phyloP scores from a whole-genome alignment of 1,140 invertebrate species.

The Trichoplusia ni region DNA sequence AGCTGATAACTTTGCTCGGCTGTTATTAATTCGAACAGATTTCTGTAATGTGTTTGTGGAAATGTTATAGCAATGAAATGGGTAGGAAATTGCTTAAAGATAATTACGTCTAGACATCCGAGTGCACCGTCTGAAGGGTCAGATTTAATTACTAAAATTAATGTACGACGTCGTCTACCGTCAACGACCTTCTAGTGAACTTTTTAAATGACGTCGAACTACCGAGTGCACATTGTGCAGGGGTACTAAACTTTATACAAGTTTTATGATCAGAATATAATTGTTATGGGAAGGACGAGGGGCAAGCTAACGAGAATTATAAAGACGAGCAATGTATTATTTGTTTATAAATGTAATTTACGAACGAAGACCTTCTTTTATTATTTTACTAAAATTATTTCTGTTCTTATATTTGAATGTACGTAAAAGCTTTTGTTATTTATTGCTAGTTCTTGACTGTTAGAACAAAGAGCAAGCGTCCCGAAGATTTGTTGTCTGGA shows the following conservation, averaged over 20 bases:
- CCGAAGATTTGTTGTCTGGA: constrained; percentile 9
- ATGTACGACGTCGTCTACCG: neutral
- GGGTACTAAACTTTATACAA: neutral
- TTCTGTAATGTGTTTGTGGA: neutral
- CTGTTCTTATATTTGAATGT: too few relatives aligned
- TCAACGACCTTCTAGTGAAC: neutral
- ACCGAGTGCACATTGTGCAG: neutral
- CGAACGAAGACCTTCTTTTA: too few relatives aligned
- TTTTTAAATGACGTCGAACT: neutral
- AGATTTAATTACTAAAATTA: constrained; percentile 26
- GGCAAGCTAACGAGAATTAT: neutral
- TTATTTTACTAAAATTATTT: too few relatives aligned
- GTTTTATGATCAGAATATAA: neutral
- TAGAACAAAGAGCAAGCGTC: neutral
- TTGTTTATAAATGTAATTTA: too few relatives aligned
- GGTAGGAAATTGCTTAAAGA: constrained; percentile 13
- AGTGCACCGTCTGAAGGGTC: constrained; percentile 1
- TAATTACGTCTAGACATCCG: constrained; percentile 19
- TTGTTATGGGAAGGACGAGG: constrained; percentile 5
- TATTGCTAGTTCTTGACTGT: too few relatives aligned
- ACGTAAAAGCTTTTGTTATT: too few relatives aligned
- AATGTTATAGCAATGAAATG: neutral
- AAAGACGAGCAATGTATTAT: too few relatives aligned
- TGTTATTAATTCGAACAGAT: neutral
- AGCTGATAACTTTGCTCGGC: neutral